Evolutionary conservation across 2,888 invertebrate species (phyloP).

Genomic region (Pyrocoelia pectoralis): DNA sequence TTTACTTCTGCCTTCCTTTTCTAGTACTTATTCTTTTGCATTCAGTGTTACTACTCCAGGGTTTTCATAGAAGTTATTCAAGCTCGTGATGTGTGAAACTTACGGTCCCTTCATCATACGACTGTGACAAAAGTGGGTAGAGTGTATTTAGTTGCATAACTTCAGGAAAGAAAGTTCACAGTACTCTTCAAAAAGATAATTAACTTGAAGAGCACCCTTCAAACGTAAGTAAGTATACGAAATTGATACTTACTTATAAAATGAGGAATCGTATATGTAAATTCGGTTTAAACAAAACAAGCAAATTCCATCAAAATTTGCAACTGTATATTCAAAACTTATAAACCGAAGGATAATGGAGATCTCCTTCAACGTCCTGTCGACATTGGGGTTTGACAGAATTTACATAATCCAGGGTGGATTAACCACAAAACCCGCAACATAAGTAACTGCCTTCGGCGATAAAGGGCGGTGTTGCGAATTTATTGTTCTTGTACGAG

Average conservation of each 20-base stretch:
- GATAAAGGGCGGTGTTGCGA: slow-evolving; percentile 40
- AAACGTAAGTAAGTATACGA: not conserved
- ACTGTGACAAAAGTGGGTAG: no score
- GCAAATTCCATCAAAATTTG: slow-evolving; percentile 37
- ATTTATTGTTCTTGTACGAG: slow-evolving; percentile 33
- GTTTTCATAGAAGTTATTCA: no score
- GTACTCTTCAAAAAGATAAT: no score
- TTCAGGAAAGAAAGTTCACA: no score
- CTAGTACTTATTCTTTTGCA: no score
- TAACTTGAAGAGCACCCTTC: no score
- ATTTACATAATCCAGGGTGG: slow-evolving; percentile 50
- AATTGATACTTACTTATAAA: slow-evolving; percentile 24
- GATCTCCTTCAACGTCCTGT: slow-evolving; percentile 37
- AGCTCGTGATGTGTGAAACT: no score
- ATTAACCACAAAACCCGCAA: slow-evolving; percentile 46
- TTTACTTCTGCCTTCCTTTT: no score
- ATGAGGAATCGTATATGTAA: slow-evolving; percentile 54
- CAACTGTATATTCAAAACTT: slow-evolving; percentile 38
- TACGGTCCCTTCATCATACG: no score
- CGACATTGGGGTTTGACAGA: slow-evolving; percentile 40
- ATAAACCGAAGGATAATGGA: slow-evolving; percentile 37
- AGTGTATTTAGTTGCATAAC: no score
- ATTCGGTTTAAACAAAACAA: slow-evolving; percentile 50
- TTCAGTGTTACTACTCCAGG: no score
- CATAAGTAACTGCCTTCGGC: slow-evolving; percentile 45